Percentiles rank a stretch among this genome's conserved stretches.
phyloP scores from a whole-genome alignment of 2,113 vertebrate species.

The Corythornis cristatus region DNA sequence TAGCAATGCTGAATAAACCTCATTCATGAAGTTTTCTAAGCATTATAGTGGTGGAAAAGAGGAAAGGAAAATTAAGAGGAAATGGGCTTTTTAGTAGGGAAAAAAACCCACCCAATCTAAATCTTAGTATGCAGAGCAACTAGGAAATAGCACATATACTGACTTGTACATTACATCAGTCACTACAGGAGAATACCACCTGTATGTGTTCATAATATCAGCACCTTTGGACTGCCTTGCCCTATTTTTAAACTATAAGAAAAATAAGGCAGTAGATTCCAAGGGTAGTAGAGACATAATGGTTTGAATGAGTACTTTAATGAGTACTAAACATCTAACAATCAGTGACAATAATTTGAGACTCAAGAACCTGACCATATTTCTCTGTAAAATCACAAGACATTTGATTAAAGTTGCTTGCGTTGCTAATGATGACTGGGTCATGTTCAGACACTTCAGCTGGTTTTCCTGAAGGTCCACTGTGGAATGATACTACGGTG shows the following conservation, averaged over 20 bases:
- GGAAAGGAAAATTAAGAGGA: not conserved
- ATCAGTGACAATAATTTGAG: not conserved
- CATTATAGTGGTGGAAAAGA: not conserved
- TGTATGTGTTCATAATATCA: not conserved
- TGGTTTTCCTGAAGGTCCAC: not conserved
- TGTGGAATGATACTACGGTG: not conserved
- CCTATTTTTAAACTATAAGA: not conserved
- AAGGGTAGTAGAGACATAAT: not conserved
- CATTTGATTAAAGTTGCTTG: not conserved
- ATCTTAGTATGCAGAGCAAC: not conserved
- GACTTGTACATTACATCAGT: not conserved
- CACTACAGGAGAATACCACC: not conserved
- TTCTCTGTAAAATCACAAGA: not conserved
- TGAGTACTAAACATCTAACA: not conserved
- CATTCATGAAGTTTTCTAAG: not conserved
- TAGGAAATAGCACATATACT: not conserved
- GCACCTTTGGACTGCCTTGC: not conserved
- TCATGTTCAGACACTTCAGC: not conserved
- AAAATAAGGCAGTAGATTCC: not conserved
- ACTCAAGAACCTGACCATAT: not conserved
- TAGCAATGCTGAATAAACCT: not conserved
- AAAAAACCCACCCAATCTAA: not conserved
- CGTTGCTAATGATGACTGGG: not conserved
- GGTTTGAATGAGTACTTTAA: not conserved
- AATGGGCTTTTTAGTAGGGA: not conserved